A percentile compares a stretch with the other conserved stretches of the same genome.
Conservation (phyloP, 2,797 vertebrate genomes). For the Sternotherus odoratus region DNA sequence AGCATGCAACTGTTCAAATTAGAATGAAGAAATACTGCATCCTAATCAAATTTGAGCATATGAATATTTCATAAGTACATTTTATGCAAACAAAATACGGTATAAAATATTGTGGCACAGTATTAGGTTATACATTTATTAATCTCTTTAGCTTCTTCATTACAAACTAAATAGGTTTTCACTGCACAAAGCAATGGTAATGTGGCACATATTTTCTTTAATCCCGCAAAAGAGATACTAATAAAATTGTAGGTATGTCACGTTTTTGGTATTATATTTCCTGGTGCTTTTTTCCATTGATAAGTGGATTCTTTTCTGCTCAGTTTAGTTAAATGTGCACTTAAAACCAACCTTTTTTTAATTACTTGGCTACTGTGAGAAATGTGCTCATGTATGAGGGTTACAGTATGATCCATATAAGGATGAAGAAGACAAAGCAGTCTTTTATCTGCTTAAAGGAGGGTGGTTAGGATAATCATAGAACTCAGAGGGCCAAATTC, state of each 20-base stretch:
- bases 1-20: constrained; percentile 34
- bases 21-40: constrained; percentile 33
- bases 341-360: neutral
- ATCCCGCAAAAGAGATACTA: neutral
- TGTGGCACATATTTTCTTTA: fast-evolving
- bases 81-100: neutral
- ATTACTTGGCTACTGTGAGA: neutral
- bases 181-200: neutral
- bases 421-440: neutral
- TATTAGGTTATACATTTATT: neutral
- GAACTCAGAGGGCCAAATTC: neutral
- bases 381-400: neutral
- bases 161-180: neutral
- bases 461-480: neutral
- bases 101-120: neutral
- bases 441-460: neutral
- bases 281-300: neutral
- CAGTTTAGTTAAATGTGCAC: neutral
- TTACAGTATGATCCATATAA: neutral
- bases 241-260: neutral
- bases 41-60: constrained; percentile 21
- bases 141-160: neutral
- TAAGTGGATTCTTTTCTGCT: neutral
- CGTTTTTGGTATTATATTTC: neutral
- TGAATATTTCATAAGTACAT: constrained; percentile 43